Evolutionary conservation across 2,888 invertebrate genomes (phyloP).

Genomic region (Machimus atricapillus): DNA sequence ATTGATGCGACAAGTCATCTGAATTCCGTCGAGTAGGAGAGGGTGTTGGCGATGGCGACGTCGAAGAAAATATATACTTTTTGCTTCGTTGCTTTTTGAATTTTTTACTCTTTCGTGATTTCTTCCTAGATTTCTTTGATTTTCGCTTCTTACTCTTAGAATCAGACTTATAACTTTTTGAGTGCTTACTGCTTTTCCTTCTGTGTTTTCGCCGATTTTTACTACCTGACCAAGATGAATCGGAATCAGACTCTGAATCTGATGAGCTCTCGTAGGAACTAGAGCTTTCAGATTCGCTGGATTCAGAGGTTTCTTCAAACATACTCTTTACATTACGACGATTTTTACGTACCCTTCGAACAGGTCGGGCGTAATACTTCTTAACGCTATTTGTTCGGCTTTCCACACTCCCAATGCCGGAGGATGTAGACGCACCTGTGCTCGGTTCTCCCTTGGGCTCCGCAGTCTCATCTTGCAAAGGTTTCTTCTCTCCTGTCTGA

Average conservation of each 20-base stretch:
- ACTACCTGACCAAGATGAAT: constrained; percentile 26
- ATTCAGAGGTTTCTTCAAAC: constrained; percentile 41
- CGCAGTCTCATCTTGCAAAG: background rate
- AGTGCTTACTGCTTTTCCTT: constrained; percentile 9
- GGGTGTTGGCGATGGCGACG: constrained; percentile 4
- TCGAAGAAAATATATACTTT: constrained; percentile 8
- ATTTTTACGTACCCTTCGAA: constrained; percentile 26
- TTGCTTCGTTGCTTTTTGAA: constrained; percentile 25
- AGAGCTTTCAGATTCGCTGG: background rate
- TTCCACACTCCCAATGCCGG: constrained; percentile 34
- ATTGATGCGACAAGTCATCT: background rate
- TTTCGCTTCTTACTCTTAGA: constrained; percentile 7
- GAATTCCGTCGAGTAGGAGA: background rate
- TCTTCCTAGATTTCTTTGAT: constrained; percentile 26
- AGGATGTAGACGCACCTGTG: constrained; percentile 46
- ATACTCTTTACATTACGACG: constrained; percentile 36
- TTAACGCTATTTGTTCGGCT: constrained; percentile 28
- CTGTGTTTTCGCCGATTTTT: constrained; percentile 12
- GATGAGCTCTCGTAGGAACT: constrained; percentile 21
- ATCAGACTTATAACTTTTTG: constrained; percentile 3
- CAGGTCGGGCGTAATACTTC: constrained; percentile 44
- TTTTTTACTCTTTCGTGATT: constrained; percentile 20
- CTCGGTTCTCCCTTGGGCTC: constrained; percentile 38
- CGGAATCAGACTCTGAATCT: background rate
- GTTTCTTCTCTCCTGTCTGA: constrained; percentile 2